phyloP scores from a whole-genome alignment of 37 sponge, comb jelly and placozoan species.

The Halisarca cf. caerulea region DNA sequence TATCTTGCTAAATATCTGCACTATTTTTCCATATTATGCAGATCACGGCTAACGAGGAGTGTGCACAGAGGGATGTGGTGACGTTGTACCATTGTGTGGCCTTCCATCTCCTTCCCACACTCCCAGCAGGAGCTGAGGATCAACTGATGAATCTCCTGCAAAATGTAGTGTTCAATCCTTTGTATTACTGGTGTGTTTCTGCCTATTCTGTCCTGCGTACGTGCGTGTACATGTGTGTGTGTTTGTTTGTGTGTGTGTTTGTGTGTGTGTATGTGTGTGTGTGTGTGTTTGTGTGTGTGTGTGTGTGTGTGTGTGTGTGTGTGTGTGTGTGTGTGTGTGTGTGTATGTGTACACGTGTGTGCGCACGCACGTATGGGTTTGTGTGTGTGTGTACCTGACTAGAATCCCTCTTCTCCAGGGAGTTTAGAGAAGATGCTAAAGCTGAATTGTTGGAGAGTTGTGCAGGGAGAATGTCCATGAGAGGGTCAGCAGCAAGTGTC shows the following conservation, averaged over 20 bases:
- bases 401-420: too few relatives aligned
- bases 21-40: background rate
- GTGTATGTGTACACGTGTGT: background rate
- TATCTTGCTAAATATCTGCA: background rate
- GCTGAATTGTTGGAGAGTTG: background rate
- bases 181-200: constrained; percentile 24
- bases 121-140: constrained; percentile 55
- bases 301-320: too few relatives aligned
- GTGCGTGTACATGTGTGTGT: background rate
- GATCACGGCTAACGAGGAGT: background rate
- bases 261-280: background rate
- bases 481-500: background rate
- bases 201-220: too few relatives aligned
- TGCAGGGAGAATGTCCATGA: background rate
- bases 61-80: background rate
- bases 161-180: constrained; percentile 33
- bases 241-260: background rate
- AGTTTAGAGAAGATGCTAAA: background rate
- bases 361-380: background rate
- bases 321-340: too few relatives aligned
- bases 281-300: too few relatives aligned
- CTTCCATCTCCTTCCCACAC: constrained; percentile 37
- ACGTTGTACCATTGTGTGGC: constrained; percentile 23
- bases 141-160: constrained; percentile 15
- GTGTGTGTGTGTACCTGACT: too few relatives aligned